phyloP scores from a whole-genome alignment of 1,140 invertebrate species.

The Bombus picipes region DNA sequence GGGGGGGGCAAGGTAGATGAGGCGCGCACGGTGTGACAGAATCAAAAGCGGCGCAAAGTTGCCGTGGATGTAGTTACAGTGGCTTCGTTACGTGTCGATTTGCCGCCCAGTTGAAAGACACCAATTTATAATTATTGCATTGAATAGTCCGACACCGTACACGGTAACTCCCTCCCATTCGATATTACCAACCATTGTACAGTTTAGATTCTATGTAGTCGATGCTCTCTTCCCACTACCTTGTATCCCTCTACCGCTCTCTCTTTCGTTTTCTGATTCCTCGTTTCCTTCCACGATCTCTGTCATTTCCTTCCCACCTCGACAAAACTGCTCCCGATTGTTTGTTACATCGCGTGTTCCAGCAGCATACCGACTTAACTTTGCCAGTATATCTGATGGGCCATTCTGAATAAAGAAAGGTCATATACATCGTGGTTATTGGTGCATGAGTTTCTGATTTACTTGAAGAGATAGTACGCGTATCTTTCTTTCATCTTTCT shows the following conservation, averaged over 20 bases:
- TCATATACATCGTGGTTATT: no score
- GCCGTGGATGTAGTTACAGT: slow-evolving; percentile 52
- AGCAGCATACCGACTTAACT: no score
- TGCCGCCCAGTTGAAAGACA: slow-evolving; percentile 71
- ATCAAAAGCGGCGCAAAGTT: slow-evolving; percentile 51
- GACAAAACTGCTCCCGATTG: not conserved
- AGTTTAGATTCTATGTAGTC: slow-evolving; percentile 69
- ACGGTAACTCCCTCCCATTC: slow-evolving; percentile 70
- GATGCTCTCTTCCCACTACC: slow-evolving; percentile 40
- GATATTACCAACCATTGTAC: slow-evolving; percentile 76
- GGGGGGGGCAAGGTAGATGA: not conserved
- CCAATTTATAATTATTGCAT: slow-evolving; percentile 79
- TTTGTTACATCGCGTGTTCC: not conserved
- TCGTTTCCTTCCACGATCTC: not conserved
- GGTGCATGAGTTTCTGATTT: no score
- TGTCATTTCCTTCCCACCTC: not conserved
- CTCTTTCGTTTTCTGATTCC: slow-evolving; percentile 10
- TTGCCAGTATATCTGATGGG: no score
- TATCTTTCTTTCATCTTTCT: no score
- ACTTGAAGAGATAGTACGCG: no score
- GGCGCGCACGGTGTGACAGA: not conserved
- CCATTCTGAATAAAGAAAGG: no score
- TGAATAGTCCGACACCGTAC: slow-evolving; percentile 66
- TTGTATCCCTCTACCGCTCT: not conserved
- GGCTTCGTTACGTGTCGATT: slow-evolving; percentile 55